Percentiles rank a stretch among this genome's conserved stretches.
phyloP scores from a whole-genome alignment of 1,140 invertebrate genomes.

The Euschistus heros region DNA sequence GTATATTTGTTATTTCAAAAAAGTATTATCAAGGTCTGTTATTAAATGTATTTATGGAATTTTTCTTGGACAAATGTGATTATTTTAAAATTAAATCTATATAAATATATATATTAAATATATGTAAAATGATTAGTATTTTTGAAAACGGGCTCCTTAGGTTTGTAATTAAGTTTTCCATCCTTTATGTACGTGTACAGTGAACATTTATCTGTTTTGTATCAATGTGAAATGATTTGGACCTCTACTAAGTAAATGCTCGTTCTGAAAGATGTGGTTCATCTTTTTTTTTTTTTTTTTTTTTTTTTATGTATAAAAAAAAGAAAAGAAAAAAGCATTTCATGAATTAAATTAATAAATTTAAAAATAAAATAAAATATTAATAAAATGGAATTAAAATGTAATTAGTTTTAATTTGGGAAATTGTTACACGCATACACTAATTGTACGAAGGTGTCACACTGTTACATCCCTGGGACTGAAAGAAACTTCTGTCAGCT shows the following conservation, averaged over 20 bases:
- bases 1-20: slow-evolving; percentile 1
- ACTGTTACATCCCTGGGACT: slow-evolving; percentile 18
- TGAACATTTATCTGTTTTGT: neutral
- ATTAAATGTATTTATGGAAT: too few species aligned
- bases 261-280: neutral
- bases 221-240: neutral
- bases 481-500: neutral
- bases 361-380: too few species aligned
- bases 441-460: neutral
- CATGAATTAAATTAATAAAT: neutral
- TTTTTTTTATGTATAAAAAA: too few species aligned
- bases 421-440: neutral
- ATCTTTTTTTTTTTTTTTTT: too few species aligned
- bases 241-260: neutral
- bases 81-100: too few species aligned
- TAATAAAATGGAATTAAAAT: neutral
- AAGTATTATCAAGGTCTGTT: too few species aligned
- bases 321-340: neutral
- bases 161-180: too few species aligned
- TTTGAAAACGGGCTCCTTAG: too few species aligned
- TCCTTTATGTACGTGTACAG: too few species aligned
- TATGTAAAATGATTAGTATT: too few species aligned
- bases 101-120: too few species aligned
- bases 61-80: too few species aligned
- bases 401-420: neutral